phyloP scores from a whole-genome alignment of 2,888 invertebrate genomes.

The Lycaena phlaeas region DNA sequence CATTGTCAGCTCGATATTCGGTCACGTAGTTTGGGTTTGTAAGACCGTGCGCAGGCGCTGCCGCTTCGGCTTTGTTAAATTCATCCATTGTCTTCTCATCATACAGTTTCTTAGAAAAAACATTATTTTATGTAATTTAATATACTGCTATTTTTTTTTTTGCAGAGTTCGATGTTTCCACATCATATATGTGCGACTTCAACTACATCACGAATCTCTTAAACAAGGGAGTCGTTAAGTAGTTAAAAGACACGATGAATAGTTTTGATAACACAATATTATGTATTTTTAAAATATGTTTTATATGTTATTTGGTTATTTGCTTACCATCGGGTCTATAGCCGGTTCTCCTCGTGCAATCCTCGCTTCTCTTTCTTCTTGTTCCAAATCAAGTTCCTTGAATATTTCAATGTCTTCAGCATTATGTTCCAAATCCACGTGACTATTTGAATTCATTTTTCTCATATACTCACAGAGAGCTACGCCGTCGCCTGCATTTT shows the following conservation, averaged over 20 bases:
- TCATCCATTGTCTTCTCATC: conserved; percentile 49
- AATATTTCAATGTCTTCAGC: conserved; percentile 58
- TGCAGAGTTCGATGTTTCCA: no score
- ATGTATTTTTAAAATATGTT: no score
- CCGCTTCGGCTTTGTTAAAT: conserved; percentile 36
- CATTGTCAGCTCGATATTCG: conserved; percentile 45
- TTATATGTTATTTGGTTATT: no score
- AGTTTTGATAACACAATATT: no score
- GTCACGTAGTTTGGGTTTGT: conserved; percentile 34
- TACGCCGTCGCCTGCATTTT: conserved; percentile 37
- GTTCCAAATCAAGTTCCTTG: conserved; percentile 47
- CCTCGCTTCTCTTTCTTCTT: conserved; percentile 47
- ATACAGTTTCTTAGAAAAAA: conserved; percentile 44
- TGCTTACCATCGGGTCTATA: conserved; percentile 51
- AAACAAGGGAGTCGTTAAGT: no score
- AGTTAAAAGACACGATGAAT: no score
- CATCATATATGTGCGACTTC: no score
- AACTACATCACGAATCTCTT: no score
- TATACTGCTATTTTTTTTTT: no score
- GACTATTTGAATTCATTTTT: conserved; percentile 30
- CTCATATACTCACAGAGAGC: conserved; percentile 43
- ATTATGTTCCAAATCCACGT: conserved; percentile 44
- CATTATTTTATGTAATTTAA: background rate
- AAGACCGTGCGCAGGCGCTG: conserved; percentile 37
- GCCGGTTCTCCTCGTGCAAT: conserved; percentile 57